Percentiles rank a stretch among this genome's conserved stretches.
phyloP scores from a whole-genome alignment of 2,888 invertebrate genomes.

The Sceliomorpha sp. region DNA sequence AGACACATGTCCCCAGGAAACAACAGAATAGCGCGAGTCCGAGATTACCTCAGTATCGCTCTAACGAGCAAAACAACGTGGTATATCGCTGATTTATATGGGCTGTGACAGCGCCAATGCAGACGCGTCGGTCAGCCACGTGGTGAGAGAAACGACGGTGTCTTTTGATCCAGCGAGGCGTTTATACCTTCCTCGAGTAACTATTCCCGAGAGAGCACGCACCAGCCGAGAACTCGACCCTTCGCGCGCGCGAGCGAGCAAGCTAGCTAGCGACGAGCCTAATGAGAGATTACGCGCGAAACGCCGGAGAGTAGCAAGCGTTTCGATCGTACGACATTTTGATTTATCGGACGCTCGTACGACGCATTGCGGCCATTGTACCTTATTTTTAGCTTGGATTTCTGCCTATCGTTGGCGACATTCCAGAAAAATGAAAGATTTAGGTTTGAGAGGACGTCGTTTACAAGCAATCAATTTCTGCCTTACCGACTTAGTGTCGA shows the following conservation, averaged over 20 bases:
- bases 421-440: too few relatives aligned
- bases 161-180: slow-evolving; percentile 57
- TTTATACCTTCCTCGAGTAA: slow-evolving; percentile 32
- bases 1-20: slow-evolving; percentile 38
- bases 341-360: slow-evolving; percentile 37
- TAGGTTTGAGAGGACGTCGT: too few relatives aligned
- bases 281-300: slow-evolving; percentile 49
- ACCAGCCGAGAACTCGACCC: slow-evolving; percentile 34
- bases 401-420: too few relatives aligned
- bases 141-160: slow-evolving; percentile 58
- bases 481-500: too few relatives aligned
- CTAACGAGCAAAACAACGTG: slow-evolving; percentile 72
- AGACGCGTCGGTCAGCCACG: slow-evolving; percentile 59
- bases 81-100: slow-evolving; percentile 71
- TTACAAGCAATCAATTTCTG: too few relatives aligned
- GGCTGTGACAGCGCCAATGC: slow-evolving; percentile 56
- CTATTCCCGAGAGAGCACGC: slow-evolving; percentile 42
- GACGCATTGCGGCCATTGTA: slow-evolving; percentile 26
- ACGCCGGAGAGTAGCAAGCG: slow-evolving; percentile 34
- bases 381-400: too few relatives aligned
- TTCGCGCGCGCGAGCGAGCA: slow-evolving; percentile 19
- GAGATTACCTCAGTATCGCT: slow-evolving; percentile 55
- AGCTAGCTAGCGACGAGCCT: slow-evolving; percentile 27
- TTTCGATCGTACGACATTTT: slow-evolving; percentile 47
- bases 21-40: slow-evolving; percentile 36